These are phyloP conservation scores for Melanotus villosus DNA, from an alignment of 2,888 invertebrate species.

Conservation along the genomic window DNA sequence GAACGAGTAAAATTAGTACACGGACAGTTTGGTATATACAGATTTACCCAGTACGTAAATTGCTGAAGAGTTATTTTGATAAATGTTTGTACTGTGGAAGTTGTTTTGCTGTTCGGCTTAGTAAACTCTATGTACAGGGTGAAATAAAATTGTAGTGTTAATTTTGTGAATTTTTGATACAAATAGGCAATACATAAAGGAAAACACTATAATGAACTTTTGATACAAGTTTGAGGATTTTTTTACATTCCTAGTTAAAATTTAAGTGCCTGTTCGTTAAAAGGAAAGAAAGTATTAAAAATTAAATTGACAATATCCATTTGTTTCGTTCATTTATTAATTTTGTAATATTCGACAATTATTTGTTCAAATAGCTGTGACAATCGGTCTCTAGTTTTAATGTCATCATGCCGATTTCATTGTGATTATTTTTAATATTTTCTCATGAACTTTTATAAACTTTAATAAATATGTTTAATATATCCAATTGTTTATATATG, in stretches of 20 bases:
- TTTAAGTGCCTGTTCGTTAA: conserved; percentile 60
- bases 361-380: conserved; percentile 47
- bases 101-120: conserved; percentile 9
- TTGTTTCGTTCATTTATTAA: conserved; percentile 51
- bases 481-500: conserved; percentile 65
- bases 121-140: conserved; percentile 31
- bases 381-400: conserved; percentile 60
- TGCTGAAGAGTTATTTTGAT: too few relatives aligned
- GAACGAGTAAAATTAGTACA: too few relatives aligned
- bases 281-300: conserved; percentile 44
- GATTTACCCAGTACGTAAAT: too few relatives aligned
- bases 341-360: conserved; percentile 44
- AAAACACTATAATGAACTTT: conserved; percentile 18
- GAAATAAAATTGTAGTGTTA: conserved; percentile 10
- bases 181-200: conserved; percentile 28
- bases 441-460: conserved; percentile 60
- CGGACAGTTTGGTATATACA: too few relatives aligned
- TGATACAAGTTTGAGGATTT: conserved; percentile 30
- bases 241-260: conserved; percentile 49
- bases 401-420: conserved; percentile 54
- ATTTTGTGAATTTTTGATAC: conserved; percentile 38
- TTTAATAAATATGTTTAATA: conserved; percentile 62
- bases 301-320: conserved; percentile 57
- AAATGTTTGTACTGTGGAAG: background rate
- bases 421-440: conserved; percentile 62